phyloP scores from a whole-genome alignment of 2,797 vertebrate species.

The Leuciscus waleckii region DNA sequence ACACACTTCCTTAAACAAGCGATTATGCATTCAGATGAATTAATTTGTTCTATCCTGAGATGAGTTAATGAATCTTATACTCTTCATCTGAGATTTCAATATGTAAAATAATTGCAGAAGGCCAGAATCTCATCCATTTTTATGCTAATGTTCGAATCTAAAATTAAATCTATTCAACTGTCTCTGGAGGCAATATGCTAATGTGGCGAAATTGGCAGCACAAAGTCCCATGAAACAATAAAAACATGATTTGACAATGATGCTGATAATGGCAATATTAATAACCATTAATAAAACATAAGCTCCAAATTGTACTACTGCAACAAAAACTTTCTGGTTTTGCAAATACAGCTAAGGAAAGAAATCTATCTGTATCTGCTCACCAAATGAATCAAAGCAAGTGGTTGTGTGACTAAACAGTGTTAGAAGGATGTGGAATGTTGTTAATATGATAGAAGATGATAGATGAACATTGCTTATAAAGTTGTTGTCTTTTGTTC shows the following conservation, averaged over 20 bases:
- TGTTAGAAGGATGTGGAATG: slow-evolving; percentile 24
- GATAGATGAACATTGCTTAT: slow-evolving; percentile 40
- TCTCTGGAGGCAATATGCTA: not conserved
- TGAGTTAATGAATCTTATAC: slow-evolving; percentile 7
- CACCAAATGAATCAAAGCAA: slow-evolving; percentile 27
- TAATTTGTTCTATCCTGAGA: slow-evolving; percentile 19
- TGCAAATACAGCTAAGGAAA: slow-evolving; percentile 1
- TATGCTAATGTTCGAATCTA: slow-evolving; percentile 40
- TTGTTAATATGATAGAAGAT: slow-evolving; percentile 41
- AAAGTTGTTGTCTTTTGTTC: slow-evolving; percentile 34
- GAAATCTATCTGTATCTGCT: slow-evolving; percentile 24
- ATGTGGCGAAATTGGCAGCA: not conserved
- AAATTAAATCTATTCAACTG: not conserved
- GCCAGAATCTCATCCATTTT: slow-evolving; percentile 26
- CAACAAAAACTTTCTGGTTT: not conserved
- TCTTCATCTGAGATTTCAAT: slow-evolving; percentile 26
- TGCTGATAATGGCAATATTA: slow-evolving; percentile 1
- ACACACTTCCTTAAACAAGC: slow-evolving; percentile 9
- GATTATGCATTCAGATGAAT: slow-evolving; percentile 32
- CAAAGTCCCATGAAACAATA: slow-evolving; percentile 7
- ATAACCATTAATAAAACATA: slow-evolving; percentile 18
- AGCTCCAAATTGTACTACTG: slow-evolving; percentile 15
- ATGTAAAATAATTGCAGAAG: slow-evolving; percentile 26
- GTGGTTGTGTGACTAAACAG: slow-evolving; percentile 33
- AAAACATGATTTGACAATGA: not conserved